A percentile compares a stretch with the other conserved stretches of the same genome.
These are phyloP conservation scores for Heliconius eleuchia DNA, from an alignment of 1,140 invertebrate genomes.

Conservation along the genomic window DNA sequence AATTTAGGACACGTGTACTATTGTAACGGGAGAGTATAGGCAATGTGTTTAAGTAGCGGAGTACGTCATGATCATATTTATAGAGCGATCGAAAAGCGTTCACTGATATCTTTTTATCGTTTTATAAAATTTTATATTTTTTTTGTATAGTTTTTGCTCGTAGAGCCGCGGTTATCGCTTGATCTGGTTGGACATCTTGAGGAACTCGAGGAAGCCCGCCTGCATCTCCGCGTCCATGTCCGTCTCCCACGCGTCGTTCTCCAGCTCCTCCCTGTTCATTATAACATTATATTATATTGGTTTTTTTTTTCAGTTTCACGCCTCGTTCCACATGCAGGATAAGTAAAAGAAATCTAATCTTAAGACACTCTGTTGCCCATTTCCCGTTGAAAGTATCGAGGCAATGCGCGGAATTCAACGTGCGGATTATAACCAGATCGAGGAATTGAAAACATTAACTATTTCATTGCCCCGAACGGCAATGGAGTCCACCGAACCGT, in stretches of 20 bases:
- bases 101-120: constrained; percentile 40
- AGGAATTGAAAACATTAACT: too few relatives aligned
- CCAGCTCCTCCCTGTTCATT: constrained; percentile 66
- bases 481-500: too few relatives aligned
- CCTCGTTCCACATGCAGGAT: too few relatives aligned
- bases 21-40: constrained; percentile 22
- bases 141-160: constrained; percentile 34
- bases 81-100: constrained; percentile 34
- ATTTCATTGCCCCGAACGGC: too few relatives aligned
- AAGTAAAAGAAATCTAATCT: too few relatives aligned
- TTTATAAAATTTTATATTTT: constrained; percentile 40
- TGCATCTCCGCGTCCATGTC: constrained; percentile 80
- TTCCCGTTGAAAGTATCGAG: too few relatives aligned
- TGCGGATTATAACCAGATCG: too few relatives aligned
- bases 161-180: constrained; percentile 68
- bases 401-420: too few relatives aligned
- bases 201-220: constrained; percentile 77
- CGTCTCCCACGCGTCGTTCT: constrained; percentile 77
- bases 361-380: too few relatives aligned
- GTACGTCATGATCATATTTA: constrained; percentile 30
- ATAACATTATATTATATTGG: too few relatives aligned
- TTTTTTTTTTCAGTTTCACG: too few relatives aligned
- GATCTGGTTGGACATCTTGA: constrained; percentile 80
- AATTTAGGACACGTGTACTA: constrained; percentile 19
- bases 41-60: constrained; percentile 21